Base-by-base conservation (phyloP, 2,888 invertebrate genomes). In the Ophion ventricosus region DNA sequence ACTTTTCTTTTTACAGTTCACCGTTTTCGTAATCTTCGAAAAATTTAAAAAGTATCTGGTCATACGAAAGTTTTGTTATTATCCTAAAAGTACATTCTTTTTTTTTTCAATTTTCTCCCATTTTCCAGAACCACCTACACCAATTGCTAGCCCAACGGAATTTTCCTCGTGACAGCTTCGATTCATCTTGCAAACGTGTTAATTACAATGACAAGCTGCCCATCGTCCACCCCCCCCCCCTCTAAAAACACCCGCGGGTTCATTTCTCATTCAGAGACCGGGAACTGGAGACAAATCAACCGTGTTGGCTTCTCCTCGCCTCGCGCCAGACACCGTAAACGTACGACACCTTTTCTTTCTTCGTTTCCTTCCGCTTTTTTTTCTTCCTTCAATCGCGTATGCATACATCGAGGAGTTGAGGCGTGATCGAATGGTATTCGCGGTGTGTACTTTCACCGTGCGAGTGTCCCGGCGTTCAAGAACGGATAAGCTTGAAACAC, bases 401-500 rank as follows among this genome's bases (percentile, higher is more conserved):
- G 20, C 23, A 69, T 11, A 29, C 49, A 49, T 11, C 49, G 49
- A 49, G 59, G 59, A 59, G 35, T 66, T 11, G 43, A 23, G 66
- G 74, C 73, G 64, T 29, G 78, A 81, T 78, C 69, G 74, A 81
- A 72, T 61, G 69, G 69, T 69, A 78, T 49, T 49, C 57, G 43
- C 40, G 40, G 57, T 67, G 43, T 35, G 35, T 63, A 84, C 84
- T 84, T 84, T 81, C 84, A 81, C 84, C 84, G 25, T 20, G 74
- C 26, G 66, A 40, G 40, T 83, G 49, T 67, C 72, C 49, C n/a
- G 54, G 49, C 69, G 57, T 74, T 20, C 25, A 43, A 25, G 61
- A 63, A 25, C 17, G 11, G 56, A 70, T 78, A 70, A 84, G 78
- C 64, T 67, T 66, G 40, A 63, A 54, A n/a, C 35, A 54, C 74